Percentiles rank a stretch among this genome's conserved stretches.
These are phyloP conservation scores for Chaetophractus vellerosus DNA, from an alignment of 2,797 vertebrate species.

Conservation along the genomic window DNA sequence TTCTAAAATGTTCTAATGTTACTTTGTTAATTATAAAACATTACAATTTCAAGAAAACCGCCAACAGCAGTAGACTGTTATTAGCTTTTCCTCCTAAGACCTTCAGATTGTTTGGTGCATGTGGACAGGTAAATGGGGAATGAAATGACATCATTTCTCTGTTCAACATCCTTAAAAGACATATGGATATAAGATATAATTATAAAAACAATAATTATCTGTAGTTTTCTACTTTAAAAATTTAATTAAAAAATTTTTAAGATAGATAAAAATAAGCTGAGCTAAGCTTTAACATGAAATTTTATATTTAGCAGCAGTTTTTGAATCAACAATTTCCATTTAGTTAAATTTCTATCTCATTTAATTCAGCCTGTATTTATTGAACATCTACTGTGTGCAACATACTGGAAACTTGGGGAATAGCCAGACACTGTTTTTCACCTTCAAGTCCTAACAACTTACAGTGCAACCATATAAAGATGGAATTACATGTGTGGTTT, in stretches of 20 bases:
- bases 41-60: not conserved
- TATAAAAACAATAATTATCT: not conserved
- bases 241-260: not conserved
- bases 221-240: not conserved
- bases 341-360: not conserved
- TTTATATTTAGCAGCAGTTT: not conserved
- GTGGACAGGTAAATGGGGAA: fast-evolving
- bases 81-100: not conserved
- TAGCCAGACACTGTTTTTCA: fast-evolving
- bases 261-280: not conserved
- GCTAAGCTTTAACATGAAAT: not conserved
- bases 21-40: not conserved
- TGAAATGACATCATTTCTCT: not conserved
- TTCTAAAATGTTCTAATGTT: not conserved
- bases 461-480: not conserved
- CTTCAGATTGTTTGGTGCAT: not conserved
- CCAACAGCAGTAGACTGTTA: not conserved
- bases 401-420: not conserved
- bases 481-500: not conserved
- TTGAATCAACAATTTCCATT: not conserved
- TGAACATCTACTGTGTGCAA: fast-evolving
- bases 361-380: not conserved
- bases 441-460: not conserved
- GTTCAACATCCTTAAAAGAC: too few relatives aligned
- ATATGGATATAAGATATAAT: not conserved